Base-by-base conservation (phyloP, 2,113 vertebrate species). In the Machaerirhynchus nigripectus region DNA sequence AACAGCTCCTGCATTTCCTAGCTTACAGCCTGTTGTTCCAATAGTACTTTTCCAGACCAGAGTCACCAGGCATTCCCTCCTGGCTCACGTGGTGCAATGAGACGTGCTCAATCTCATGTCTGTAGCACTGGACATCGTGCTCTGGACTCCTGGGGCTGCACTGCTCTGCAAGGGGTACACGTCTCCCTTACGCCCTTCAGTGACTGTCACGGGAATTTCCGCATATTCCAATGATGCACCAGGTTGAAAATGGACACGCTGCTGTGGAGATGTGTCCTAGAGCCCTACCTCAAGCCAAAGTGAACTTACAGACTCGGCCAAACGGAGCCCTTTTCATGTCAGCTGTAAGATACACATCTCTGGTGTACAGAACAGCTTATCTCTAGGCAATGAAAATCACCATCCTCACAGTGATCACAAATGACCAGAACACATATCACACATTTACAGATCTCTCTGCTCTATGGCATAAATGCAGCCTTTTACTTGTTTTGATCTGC, bases 41-140 rank as follows among this genome's bases (percentile, higher is more conserved):
- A 35, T 2, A 77, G 79, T 95, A 95, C 50, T 93, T 93, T 93
- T 95, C 89, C 96, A 93, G 71, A 77, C 23, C 59, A 63, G 50
- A 83, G 46, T 15, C 50, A 67, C 47, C 93, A 89, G 18, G 9
- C 79, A 37, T 88, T 92, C 68, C 82, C 50, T 85, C 26, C 39
- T 33, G 42, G 76, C 73, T 95, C 95, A 89, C 17, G 0, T 63
- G 83, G 50, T 7, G 4, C 55, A 88, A 18, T 1, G 8, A 46
- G 24, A 59, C 6, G 9, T 92, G 90, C 63, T 85, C 79, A 69
- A 0, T 42, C 79, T 83, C 39, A 1, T 46, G 70, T 19, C 63
- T 42, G 37, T 23, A 80, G 71, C 57, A 33, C 46, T 9, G n/a
- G n/a, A 18, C 21, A 79, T 40, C 0, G 0, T 47, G 76, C 49